Percentiles rank a stretch among this genome's conserved stretches.
Evolutionary conservation across 2,797 vertebrate genomes (phyloP).

Genomic region (Mus caroli): DNA sequence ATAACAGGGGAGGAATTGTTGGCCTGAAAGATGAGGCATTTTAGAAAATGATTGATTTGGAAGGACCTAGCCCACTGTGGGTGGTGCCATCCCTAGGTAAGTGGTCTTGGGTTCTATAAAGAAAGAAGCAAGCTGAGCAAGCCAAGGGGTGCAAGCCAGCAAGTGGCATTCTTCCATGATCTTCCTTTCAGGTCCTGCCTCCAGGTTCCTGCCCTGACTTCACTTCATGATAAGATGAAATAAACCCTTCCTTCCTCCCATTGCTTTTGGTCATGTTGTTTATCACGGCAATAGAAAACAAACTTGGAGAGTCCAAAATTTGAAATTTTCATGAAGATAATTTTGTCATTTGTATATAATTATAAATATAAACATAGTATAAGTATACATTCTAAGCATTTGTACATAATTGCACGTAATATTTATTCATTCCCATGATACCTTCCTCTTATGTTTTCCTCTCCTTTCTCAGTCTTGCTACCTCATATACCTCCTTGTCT

Average conservation of each 20-base stretch:
- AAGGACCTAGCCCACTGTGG: too few species aligned
- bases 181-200: not conserved
- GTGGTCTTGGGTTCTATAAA: not conserved
- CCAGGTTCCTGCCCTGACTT: too few species aligned
- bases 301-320: not conserved
- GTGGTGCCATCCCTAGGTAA: not conserved
- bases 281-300: not conserved
- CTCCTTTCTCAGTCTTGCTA: not conserved
- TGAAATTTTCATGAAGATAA: constrained; percentile 4
- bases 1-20: not conserved
- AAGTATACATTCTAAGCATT: not conserved
- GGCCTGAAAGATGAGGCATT: too few species aligned
- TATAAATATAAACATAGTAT: not conserved
- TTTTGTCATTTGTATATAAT: not conserved
- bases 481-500: not conserved
- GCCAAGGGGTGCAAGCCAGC: not conserved
- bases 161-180: not conserved
- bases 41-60: too few species aligned
- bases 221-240: not conserved
- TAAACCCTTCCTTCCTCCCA: not conserved
- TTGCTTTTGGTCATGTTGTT: not conserved
- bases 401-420: not conserved
- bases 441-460: not conserved
- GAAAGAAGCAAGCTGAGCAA: not conserved
- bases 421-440: constrained; percentile 14